phyloP scores from a whole-genome alignment of 2,113 vertebrate genomes.

The Dolichallabes microphthalmus region DNA sequence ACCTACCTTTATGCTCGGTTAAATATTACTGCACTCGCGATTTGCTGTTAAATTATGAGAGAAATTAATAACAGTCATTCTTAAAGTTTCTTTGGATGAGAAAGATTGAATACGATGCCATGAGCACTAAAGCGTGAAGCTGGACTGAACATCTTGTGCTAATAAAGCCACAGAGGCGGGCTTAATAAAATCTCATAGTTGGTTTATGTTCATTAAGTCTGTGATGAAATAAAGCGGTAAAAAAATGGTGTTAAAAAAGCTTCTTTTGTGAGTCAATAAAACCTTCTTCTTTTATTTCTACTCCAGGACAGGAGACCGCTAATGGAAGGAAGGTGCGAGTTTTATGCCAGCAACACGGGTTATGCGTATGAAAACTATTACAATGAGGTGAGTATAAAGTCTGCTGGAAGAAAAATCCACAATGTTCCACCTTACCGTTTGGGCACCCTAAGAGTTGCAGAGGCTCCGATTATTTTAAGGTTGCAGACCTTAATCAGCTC shows the following conservation, averaged over 20 bases:
- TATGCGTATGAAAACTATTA: constrained; percentile 82
- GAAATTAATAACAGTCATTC: background rate
- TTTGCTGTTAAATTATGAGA: constrained; percentile 8
- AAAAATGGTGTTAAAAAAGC: too few relatives aligned
- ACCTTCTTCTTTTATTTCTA: background rate
- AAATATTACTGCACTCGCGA: background rate
- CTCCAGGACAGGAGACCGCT: constrained; percentile 83
- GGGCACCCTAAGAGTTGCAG: too few relatives aligned
- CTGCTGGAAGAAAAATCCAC: background rate
- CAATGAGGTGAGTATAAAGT: constrained; percentile 77
- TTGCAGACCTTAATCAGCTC: too few relatives aligned
- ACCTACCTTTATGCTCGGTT: background rate
- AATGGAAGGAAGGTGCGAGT: constrained; percentile 81
- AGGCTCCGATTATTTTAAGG: too few relatives aligned
- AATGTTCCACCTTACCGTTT: background rate
- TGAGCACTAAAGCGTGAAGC: background rate
- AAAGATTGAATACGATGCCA: constrained; percentile 8
- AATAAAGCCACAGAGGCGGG: background rate
- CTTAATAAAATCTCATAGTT: background rate
- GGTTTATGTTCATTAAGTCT: background rate
- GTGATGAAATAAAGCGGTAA: background rate
- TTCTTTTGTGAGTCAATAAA: background rate
- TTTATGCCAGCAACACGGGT: constrained; percentile 78
- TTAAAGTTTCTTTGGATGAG: background rate
- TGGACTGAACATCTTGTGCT: background rate